Conservation (phyloP, 2,113 vertebrate species). For the Varanus komodoensis region DNA sequence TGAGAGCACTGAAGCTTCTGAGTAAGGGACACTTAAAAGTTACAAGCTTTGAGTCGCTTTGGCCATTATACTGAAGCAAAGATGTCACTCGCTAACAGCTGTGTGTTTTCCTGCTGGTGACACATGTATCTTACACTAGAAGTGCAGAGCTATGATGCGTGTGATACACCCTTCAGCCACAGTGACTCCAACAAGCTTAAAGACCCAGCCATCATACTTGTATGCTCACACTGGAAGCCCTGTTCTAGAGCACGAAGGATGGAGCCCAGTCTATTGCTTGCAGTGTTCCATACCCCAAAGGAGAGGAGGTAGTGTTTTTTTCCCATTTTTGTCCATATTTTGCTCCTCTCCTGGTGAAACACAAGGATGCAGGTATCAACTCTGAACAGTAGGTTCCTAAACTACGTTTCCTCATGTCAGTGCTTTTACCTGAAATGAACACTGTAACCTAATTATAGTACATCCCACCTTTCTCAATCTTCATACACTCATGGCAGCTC, state of each 20-base stretch:
- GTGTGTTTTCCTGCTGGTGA: no score
- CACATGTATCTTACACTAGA: not conserved
- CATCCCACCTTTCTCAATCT: no score
- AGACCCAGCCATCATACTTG: not conserved
- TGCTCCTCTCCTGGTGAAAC: no score
- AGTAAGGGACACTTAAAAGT: no score
- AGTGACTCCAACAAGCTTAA: not conserved
- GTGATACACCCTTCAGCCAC: not conserved
- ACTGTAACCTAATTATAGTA: no score
- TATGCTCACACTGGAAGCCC: not conserved
- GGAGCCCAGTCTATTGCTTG: not conserved
- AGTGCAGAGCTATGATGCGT: not conserved
- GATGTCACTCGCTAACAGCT: not conserved
- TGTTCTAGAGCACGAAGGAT: not conserved
- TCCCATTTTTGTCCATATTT: not conserved
- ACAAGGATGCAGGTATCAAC: no score
- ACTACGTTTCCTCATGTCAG: no score
- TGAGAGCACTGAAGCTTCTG: no score
- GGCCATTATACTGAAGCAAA: not conserved
- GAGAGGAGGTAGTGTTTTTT: not conserved
- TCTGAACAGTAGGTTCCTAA: no score
- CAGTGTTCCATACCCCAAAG: not conserved
- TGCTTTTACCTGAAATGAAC: no score
- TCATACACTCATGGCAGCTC: no score
- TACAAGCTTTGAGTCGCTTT: no score